Conservation (phyloP, 1,140 invertebrate genomes). For the Papilio machaon region DNA sequence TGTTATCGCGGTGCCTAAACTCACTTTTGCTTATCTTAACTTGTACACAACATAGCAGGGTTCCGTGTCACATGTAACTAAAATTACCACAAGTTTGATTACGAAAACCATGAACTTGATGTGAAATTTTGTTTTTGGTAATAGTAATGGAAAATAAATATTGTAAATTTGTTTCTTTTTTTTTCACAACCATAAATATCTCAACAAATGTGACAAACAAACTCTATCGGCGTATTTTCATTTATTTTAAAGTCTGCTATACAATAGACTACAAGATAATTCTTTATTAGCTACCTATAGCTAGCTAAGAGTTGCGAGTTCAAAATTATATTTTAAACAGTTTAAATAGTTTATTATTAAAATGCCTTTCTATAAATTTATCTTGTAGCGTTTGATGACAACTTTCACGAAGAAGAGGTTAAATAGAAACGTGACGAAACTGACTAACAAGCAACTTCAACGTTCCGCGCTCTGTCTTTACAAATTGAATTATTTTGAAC, state of each 20-base stretch:
- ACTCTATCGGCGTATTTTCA: too few relatives aligned
- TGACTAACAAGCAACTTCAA: slow-evolving; percentile 31
- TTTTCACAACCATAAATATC: too few relatives aligned
- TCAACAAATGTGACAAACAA: neutral
- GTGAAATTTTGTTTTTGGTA: neutral
- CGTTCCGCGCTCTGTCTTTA: slow-evolving; percentile 16
- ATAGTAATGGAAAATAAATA: too few relatives aligned
- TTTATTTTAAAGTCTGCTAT: too few relatives aligned
- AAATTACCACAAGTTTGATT: slow-evolving; percentile 1
- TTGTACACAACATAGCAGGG: neutral
- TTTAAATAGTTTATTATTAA: neutral
- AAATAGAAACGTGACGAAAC: slow-evolving; percentile 30
- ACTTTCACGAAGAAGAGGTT: slow-evolving; percentile 24
- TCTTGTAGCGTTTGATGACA: slow-evolving; percentile 1
- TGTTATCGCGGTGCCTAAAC: slow-evolving; percentile 16
- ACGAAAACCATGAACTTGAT: neutral
- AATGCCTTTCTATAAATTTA: slow-evolving; percentile 26
- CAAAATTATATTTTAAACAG: neutral
- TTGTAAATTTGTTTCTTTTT: neutral
- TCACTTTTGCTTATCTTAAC: slow-evolving; percentile 22
- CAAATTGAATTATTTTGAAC: slow-evolving; percentile 31
- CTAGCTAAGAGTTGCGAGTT: too few relatives aligned
- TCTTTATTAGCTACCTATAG: too few relatives aligned
- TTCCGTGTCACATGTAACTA: neutral
- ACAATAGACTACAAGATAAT: too few relatives aligned